These are phyloP conservation scores for Heliconius hermathena DNA, from an alignment of 1,140 invertebrate species.

Conservation along the genomic window DNA sequence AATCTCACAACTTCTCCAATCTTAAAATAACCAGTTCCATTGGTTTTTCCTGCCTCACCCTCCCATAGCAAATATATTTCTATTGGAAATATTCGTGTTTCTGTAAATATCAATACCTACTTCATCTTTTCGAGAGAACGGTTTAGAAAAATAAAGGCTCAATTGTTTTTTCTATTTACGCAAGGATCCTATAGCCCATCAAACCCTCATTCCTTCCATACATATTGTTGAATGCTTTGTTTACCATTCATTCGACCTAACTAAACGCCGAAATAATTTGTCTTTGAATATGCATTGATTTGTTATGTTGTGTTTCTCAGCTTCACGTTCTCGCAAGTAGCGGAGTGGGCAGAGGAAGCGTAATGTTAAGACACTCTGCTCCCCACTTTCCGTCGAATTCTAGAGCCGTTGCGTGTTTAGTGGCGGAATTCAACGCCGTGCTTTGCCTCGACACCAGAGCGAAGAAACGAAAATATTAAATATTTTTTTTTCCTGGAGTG, in stretches of 20 bases:
- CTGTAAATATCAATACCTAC: slow-evolving; percentile 12
- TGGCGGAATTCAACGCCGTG: no score
- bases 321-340: no score
- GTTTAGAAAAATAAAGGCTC: slow-evolving; percentile 27
- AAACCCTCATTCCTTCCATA: slow-evolving; percentile 27
- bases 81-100: slow-evolving; percentile 8
- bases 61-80: neutral
- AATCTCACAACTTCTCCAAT: neutral
- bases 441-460: no score
- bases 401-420: no score
- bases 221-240: slow-evolving; percentile 15
- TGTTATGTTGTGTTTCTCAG: neutral
- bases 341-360: no score
- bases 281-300: slow-evolving; percentile 16
- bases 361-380: no score
- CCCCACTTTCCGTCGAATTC: no score
- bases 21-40: neutral
- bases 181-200: slow-evolving; percentile 27
- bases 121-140: slow-evolving; percentile 16
- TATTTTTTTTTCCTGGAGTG: no score
- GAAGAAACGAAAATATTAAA: no score
- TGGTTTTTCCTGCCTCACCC: neutral
- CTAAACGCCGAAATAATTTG: slow-evolving; percentile 19
- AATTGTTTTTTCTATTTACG: slow-evolving; percentile 38
- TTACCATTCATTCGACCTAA: slow-evolving; percentile 18